Percentiles rank a stretch among this genome's conserved stretches.
Conservation (phyloP, 2,113 vertebrate species). For the Oryzias celebensis region DNA sequence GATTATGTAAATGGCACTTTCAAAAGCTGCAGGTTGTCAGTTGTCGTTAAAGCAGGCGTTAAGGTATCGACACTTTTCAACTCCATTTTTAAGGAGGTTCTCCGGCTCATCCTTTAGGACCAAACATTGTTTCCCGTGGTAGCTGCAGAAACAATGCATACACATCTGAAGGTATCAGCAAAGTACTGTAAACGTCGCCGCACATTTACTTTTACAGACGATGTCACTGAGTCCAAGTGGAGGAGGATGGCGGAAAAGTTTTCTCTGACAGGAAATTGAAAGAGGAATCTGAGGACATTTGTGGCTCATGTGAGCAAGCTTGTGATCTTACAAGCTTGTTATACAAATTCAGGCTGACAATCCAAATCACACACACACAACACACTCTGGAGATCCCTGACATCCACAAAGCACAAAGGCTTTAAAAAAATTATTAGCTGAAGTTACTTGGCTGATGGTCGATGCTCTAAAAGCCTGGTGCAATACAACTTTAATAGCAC, state of each 20-base stretch:
- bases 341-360: slow-evolving; percentile 36
- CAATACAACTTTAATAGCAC: slow-evolving; percentile 72
- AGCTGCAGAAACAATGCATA: too few species aligned
- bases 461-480: slow-evolving; percentile 67
- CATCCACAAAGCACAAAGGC: slow-evolving; percentile 62
- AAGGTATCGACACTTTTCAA: not conserved
- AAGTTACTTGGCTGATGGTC: slow-evolving; percentile 63
- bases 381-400: slow-evolving; percentile 19
- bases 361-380: slow-evolving; percentile 27
- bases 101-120: too few species aligned
- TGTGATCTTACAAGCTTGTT: slow-evolving; percentile 11
- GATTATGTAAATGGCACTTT: slow-evolving; percentile 20
- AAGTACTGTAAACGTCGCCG: too few species aligned
- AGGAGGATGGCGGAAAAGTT: too few species aligned
- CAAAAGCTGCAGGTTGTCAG: not conserved
- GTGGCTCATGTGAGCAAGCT: not conserved
- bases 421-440: slow-evolving; percentile 71
- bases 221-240: too few species aligned
- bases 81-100: not conserved
- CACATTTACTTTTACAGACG: too few species aligned
- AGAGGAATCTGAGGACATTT: not conserved
- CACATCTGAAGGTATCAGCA: too few species aligned
- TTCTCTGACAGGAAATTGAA: not conserved
- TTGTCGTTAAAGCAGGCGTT: too few species aligned
- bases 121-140: too few species aligned